Evolutionary conservation across 1,140 invertebrate species (phyloP), one percentile per base, ranked within the genome.

Genomic region (Sminthurides bifidus): DNA sequence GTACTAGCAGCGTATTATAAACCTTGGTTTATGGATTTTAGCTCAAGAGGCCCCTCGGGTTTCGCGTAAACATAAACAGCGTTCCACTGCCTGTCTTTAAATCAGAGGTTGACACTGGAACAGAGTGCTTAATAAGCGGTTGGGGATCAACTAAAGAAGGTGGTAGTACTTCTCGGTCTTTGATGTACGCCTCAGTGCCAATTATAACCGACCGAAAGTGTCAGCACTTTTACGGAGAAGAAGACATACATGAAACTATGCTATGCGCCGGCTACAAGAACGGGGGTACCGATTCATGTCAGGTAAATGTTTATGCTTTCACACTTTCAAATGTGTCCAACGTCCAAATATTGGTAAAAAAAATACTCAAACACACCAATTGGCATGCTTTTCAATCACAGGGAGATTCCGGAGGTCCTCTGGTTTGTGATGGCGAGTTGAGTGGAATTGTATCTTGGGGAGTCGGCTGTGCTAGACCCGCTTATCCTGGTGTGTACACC

Each of bases 131-230:
- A 2, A 58, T 53, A 10, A 55, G 52, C 43, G 60, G 60, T 1
- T 64, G 52, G 57, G 63, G 63, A 3, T 59, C 56, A 8, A 54
- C 53, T 21, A 59, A 56, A 26, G 63, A 65, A 48, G 63, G 63
- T 17, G 50, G 53, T 0, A 44, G 51, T 1, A 55, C 58, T 10
- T 62, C 59, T 8, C 59, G 61, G 40, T 26, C 51, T 15, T 41
- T 65, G 1, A 65, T 65, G 59, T 61, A 61, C 37, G 60, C 63
- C 19, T 46, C 53, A 26, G 63, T 65, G 4, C 63, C 63, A 12
- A 49, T 59, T 2, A 61, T 65, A 35, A 58, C 46, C 17, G 63
- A 65, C 31, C 26, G 54, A 8, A 56, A 37, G 24, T 65, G 63
- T 24, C 30, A 40, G 43, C 54, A 65, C 4, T 50, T 21, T 54